Evolutionary conservation across 2,888 invertebrate species (phyloP), one percentile per base, ranked within the genome.

Genomic region (Furcula furcula): DNA sequence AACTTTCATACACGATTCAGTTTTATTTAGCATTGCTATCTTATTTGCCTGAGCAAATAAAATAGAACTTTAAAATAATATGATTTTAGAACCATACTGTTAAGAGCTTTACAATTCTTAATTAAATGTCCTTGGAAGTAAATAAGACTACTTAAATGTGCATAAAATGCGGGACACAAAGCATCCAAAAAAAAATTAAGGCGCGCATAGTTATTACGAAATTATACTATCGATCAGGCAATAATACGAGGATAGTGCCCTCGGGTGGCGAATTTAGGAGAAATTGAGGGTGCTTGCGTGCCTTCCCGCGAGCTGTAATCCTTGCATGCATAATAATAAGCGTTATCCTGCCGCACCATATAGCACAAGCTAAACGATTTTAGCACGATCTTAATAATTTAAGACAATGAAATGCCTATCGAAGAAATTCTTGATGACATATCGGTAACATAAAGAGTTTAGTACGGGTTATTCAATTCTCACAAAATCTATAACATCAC

Each of bases 181-280:
- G n/a, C n/a, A n/a, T 56, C 43, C 54, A 56, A 68, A 70, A 27
- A 67, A 72, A 73, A 64, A 71, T 76, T 72, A 55, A 68, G 64
- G 63, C 59, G 63, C 58, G 67, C 61, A 62, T 73, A 69, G 74
- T 78, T 75, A 82, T 83, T 80, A 76, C 70, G 65, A 77, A 86
- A 81, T 83, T 83, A 81, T 76, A 76, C 76, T 81, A 84, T 85
- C 83, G 82, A 86, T 85, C 83, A 70, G 70, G 67, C 75, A 77
- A 76, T 83, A 82, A 83, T 78, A 77, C 70, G 66, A 56, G 70
- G 64, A 76, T 76, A 78, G 70, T 66, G 76, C 80, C 85, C 80
- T 64, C 65, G 56, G 80, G 86, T 61, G 58, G 75, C 63, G 70
- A 87, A 86, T 87, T 87, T 85, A 86, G 84, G 80, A 70, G 77